These are phyloP conservation scores for Vidua macroura DNA, from an alignment of 2,113 vertebrate species.

Conservation along the genomic window DNA sequence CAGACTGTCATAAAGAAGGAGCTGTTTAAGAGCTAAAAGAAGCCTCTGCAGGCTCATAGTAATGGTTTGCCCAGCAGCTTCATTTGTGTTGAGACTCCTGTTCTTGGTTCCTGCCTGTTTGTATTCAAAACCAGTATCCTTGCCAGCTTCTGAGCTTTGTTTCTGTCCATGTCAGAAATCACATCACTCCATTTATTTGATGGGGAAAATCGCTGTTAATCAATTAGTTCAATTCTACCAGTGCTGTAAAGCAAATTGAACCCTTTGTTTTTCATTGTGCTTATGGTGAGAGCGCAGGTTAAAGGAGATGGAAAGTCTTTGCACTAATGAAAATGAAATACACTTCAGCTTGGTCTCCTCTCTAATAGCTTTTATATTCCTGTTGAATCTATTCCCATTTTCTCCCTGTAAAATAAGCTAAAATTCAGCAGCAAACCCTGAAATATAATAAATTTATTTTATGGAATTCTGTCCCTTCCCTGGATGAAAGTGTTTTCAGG, in stretches of 20 bases:
- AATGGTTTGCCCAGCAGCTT: neutral
- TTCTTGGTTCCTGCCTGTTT: neutral
- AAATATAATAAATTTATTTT: neutral
- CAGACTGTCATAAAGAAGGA: neutral
- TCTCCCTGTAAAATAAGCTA: neutral
- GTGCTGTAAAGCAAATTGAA: neutral
- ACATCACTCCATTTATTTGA: neutral
- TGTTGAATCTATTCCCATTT: neutral
- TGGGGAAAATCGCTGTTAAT: neutral
- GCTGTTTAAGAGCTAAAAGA: neutral
- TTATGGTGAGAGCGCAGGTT: neutral
- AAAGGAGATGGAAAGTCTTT: neutral
- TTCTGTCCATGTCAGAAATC: neutral
- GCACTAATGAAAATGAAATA: constrained; percentile 13
- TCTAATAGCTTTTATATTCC: constrained; percentile 3
- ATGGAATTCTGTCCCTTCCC: neutral
- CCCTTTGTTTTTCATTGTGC: neutral
- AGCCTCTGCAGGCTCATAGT: neutral
- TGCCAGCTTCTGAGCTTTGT: neutral
- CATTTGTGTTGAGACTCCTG: neutral
- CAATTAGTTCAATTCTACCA: constrained; percentile 11
- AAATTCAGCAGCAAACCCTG: neutral
- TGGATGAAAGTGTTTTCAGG: neutral
- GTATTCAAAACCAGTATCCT: neutral
- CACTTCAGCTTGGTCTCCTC: neutral